Conservation (phyloP, 2,888 invertebrate genomes). For the Lasioglossum pauxillum region DNA sequence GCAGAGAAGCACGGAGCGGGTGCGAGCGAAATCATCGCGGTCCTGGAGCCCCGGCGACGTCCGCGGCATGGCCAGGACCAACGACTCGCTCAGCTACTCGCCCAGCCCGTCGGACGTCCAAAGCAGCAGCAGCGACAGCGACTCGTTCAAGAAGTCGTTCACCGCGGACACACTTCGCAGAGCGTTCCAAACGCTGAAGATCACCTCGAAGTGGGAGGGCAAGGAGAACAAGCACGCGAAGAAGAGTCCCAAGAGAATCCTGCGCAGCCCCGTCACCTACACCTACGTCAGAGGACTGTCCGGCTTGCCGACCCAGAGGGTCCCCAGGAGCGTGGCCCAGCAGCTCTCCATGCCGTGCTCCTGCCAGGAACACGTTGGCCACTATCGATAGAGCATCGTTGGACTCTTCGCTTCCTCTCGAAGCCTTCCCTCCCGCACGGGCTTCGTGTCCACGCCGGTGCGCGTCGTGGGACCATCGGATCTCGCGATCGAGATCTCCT, state of each 20-base stretch:
- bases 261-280: conserved; percentile 91
- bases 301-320: conserved; percentile 92
- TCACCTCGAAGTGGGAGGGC: conserved; percentile 84
- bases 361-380: conserved; percentile 73
- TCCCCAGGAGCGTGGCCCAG: conserved; percentile 86
- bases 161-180: conserved; percentile 88
- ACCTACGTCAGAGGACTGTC: conserved; percentile 93
- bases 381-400: conserved; percentile 70
- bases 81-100: conserved; percentile 77
- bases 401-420: background rate
- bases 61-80: conserved; percentile 68
- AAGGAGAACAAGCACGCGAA: conserved; percentile 86
- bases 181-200: conserved; percentile 89
- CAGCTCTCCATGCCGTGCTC: conserved; percentile 66
- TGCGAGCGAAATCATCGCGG: conserved; percentile 74
- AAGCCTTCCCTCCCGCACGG: background rate
- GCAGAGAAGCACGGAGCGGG: conserved; percentile 68
- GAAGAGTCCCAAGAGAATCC: conserved; percentile 89
- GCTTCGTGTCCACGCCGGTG: background rate
- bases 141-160: conserved; percentile 86
- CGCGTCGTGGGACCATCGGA: background rate
- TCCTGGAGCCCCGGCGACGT: conserved; percentile 78
- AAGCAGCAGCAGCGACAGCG: conserved; percentile 86
- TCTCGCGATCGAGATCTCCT: conserved; percentile 9
- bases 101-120: conserved; percentile 82